These are phyloP conservation scores for Fulica atra DNA, from an alignment of 2,113 vertebrate species.

Conservation along the genomic window DNA sequence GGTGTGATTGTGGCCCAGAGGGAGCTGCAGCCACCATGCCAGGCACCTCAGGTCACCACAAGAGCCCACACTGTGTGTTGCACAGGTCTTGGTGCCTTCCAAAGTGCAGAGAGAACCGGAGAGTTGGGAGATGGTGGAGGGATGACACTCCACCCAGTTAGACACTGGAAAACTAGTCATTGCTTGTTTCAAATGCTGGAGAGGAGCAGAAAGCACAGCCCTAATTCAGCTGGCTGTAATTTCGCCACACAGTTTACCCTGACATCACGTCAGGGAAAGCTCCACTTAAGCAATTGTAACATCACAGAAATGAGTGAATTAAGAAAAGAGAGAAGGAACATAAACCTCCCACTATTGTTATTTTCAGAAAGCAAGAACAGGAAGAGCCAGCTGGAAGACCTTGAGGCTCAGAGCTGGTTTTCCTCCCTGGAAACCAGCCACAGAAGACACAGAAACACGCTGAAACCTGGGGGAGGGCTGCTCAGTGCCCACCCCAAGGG, in stretches of 20 bases:
- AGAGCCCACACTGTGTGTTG: not conserved
- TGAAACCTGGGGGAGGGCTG: not conserved
- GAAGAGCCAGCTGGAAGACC: slow-evolving; percentile 18
- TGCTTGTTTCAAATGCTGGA: not conserved
- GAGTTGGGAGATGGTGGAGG: not conserved
- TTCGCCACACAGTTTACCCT: not conserved
- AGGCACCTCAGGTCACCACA: not conserved
- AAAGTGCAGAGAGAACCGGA: not conserved
- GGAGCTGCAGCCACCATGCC: not conserved
- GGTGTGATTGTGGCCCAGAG: not conserved
- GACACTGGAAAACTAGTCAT: not conserved
- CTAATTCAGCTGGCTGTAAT: not conserved
- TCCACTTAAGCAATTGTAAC: slow-evolving; percentile 62
- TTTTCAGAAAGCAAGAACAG: slow-evolving; percentile 48
- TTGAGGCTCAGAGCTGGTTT: slow-evolving; percentile 6
- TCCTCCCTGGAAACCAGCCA: slow-evolving; percentile 4
- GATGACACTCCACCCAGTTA: not conserved
- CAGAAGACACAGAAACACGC: not conserved
- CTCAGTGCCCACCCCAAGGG: fast-evolving
- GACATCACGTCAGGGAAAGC: not conserved
- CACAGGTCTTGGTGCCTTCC: not conserved
- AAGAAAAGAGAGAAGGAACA: slow-evolving; percentile 58
- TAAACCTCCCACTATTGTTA: slow-evolving; percentile 59
- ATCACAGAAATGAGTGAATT: slow-evolving; percentile 62
- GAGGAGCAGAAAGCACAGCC: not conserved